Base-by-base conservation (phyloP, 2,797 vertebrate genomes). In the Gadopsis bispinosus region DNA sequence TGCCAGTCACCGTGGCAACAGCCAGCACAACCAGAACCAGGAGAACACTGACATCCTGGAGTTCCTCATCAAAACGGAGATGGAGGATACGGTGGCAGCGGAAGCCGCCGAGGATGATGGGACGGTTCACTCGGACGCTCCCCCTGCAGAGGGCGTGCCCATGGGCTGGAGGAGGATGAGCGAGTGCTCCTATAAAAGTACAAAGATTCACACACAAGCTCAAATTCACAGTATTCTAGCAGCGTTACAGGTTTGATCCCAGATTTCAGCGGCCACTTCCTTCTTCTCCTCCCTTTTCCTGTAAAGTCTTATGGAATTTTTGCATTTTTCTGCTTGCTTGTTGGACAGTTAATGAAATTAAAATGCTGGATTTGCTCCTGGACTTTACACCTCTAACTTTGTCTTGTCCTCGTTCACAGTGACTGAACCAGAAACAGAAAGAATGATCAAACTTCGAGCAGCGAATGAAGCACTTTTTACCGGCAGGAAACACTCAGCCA, bases 51-150 rank as follows among this genome's bases (percentile, higher is more conserved):
- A 95, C 84, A 94, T 95, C 70, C 83, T 95, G 83, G 95, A 96
- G 85, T 94, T 95, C 77, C 90, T 96, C 83, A 95, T 93, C 87
- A 95, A 92, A 77, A 95, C 92, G 0, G 92, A 93, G 87, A 94
- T 93, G 93, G 93, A 94, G 45, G 93, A 94, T 69, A 83, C 91
- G 0, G 92, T 73, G 60, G 80, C 90, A 0, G 70, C 85, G 0
- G 91, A 91, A 17, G 31, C 72, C 0, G 39, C 60, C 0, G 85
- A 75, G n/a, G 79, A 72, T 0, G 75, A 85, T 0, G 79, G 81
- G 14, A 55, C 31, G 3, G 54, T 37, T 3, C 87, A 74, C 5
- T 0, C 37, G 0, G 85, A 81, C 17, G 66, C 70, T 0, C 45
- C 80, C 1, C 77, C 88, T 1, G 4, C 67, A 0, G 90, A 91